Base-by-base conservation (phyloP, 2,113 vertebrate species). In the Chionodraco myersi region DNA sequence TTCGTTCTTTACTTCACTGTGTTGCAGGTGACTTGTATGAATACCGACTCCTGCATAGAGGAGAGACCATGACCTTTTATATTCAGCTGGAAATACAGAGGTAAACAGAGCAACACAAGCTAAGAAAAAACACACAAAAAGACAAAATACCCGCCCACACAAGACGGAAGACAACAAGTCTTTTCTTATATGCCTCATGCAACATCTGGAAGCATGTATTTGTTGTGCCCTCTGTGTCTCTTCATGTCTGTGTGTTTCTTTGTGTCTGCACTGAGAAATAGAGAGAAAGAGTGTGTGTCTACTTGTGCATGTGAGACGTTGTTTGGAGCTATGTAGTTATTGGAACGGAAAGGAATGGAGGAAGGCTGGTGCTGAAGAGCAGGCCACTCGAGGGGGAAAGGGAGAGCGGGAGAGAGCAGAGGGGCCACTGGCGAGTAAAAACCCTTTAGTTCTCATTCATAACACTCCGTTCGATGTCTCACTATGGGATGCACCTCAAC, bases 291-390 rank as follows among this genome's bases (percentile, higher is more conserved):
- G 68, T 30, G 30, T 30, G 30, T 30, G 30, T 30, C 34, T 69
- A 34, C 49, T 70, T 72, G 85, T 72, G 79, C 62, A 5, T 66
- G 76, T 61, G 75, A 89, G 86, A 84, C 82, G 78, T 85, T 84
- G 85, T 92, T 89, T 87, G 63, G 71, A 90, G 92, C 84, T 77
- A 87, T 92, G 71, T 88, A 88, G 82, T 91, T 90, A 91, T 89
- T 93, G 88, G 86, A 89, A 93, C 75, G 86, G 90, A 93, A 91
- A 84, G 80, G 23, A 88, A 84, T 36, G 75, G 77, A 72, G 68
- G 80, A 76, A 66, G 83, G 70, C 88, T 91, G 83, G 85, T 92
- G 80, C 83, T 88, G 84, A 86, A 90, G 90, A 91, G 86, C 61
- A 80, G 77, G 83, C 79, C 75, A 85, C 90, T 90, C 66, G 70